A percentile compares a stretch with the other conserved stretches of the same genome.
Evolutionary conservation across 2,888 invertebrate genomes (phyloP).

Genomic region (Drosophila silvestris): DNA sequence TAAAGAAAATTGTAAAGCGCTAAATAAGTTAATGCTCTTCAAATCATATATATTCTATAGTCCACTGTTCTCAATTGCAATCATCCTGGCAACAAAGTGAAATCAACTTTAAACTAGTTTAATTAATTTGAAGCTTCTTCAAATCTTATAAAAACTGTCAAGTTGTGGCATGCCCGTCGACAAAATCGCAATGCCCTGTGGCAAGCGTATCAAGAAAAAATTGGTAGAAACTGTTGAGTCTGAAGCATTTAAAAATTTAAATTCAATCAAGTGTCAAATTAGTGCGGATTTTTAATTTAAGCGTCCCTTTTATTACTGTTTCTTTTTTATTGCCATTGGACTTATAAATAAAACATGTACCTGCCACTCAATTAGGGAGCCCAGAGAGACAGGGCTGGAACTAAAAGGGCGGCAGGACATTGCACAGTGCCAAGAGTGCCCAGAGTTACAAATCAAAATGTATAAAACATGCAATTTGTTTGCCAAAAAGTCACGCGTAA

Average conservation of each 20-base stretch:
- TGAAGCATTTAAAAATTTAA: slow-evolving; percentile 66
- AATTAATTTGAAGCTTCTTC: neutral
- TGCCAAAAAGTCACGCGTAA: slow-evolving; percentile 79
- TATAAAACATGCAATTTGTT: slow-evolving; percentile 80
- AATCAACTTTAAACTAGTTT: neutral
- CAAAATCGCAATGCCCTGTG: neutral
- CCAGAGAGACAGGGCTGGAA: slow-evolving; percentile 16
- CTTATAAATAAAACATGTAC: slow-evolving; percentile 78
- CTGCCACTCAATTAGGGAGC: slow-evolving; percentile 76
- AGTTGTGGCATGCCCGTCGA: neutral
- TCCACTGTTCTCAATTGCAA: neutral
- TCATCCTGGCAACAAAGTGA: neutral
- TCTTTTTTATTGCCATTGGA: slow-evolving; percentile 28
- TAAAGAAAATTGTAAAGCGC: neutral
- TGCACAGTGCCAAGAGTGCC: slow-evolving; percentile 49
- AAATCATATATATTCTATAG: neutral
- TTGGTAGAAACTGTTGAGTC: neutral
- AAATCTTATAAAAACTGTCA: neutral
- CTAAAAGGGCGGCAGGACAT: slow-evolving; percentile 7
- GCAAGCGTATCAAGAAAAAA: neutral
- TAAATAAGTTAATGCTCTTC: neutral
- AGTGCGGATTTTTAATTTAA: slow-evolving; percentile 76
- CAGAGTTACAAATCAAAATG: slow-evolving; percentile 76
- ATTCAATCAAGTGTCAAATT: slow-evolving; percentile 83
- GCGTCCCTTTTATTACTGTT: slow-evolving; percentile 53